Percentiles rank a stretch among this genome's conserved stretches.
These are phyloP conservation scores for Megaptera novaeangliae DNA, from an alignment of 2,113 vertebrate genomes.

Conservation along the genomic window DNA sequence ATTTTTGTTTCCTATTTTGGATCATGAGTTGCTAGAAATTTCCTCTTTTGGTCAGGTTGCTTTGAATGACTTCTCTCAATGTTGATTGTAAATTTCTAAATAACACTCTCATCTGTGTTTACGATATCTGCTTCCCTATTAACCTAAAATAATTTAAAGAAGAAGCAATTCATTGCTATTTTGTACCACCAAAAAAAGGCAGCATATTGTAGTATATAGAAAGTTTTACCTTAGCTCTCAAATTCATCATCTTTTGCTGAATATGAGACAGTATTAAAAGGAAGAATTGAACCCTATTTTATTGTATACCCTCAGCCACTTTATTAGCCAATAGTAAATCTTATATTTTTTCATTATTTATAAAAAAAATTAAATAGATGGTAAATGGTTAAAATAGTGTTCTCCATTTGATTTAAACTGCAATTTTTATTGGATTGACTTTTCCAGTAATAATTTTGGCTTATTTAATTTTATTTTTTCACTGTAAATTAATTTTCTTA, in stretches of 20 bases:
- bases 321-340: not conserved
- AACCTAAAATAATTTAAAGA: not conserved
- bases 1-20: not conserved
- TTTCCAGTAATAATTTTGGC: not conserved
- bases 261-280: not conserved
- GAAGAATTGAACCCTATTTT: not conserved
- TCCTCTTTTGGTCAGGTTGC: not conserved
- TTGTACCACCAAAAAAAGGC: not conserved
- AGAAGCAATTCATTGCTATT: not conserved
- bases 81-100: not conserved
- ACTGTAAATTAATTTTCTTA: not conserved
- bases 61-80: not conserved
- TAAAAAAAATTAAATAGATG: not conserved
- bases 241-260: not conserved
- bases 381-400: not conserved
- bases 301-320: not conserved
- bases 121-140: not conserved
- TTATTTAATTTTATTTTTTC: not conserved
- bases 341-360: not conserved
- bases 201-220: not conserved
- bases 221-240: not conserved
- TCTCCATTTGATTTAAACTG: not conserved
- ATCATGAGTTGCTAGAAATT: not conserved
- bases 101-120: not conserved
- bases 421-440: not conserved